Percentiles rank a stretch among this genome's conserved stretches.
phyloP scores from a whole-genome alignment of 1,140 invertebrate species.

The Achatina immaculata region DNA sequence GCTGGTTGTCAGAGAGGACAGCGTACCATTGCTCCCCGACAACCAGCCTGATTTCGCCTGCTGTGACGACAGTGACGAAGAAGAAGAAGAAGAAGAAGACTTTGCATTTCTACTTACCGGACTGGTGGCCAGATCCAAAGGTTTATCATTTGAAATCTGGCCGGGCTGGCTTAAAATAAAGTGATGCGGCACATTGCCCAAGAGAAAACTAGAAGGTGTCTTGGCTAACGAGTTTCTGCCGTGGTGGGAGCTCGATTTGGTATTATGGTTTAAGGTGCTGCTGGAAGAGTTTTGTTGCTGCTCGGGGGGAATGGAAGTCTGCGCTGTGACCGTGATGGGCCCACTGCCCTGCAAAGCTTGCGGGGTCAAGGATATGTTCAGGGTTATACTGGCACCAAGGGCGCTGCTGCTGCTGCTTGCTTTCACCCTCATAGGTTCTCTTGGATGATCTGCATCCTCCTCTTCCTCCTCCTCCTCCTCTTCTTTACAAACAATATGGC shows the following conservation, averaged over 20 bases:
- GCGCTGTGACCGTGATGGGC: conserved; percentile 53
- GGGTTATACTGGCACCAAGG: conserved; percentile 44
- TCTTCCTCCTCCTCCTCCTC: no score
- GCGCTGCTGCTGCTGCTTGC: conserved; percentile 18
- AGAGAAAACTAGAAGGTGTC: background rate
- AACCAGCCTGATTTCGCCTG: conserved; percentile 8
- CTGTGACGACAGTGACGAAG: background rate
- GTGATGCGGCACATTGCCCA: background rate
- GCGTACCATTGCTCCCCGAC: conserved; percentile 18
- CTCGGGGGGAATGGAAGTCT: conserved; percentile 37
- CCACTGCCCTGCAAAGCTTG: conserved; percentile 47
- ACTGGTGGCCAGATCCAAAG: conserved; percentile 25
- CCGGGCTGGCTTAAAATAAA: background rate
- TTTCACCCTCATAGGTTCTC: conserved; percentile 16
- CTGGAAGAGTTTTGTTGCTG: conserved; percentile 19
- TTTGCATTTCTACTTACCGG: conserved; percentile 23
- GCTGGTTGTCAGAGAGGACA: background rate
- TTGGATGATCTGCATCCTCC: no score
- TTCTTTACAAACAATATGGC: conserved; percentile 44
- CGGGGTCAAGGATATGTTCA: conserved; percentile 56
- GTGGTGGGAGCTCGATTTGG: background rate
- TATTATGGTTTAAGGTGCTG: background rate
- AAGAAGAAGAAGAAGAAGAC: background rate
- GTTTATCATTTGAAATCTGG: conserved; percentile 17
- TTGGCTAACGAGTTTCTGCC: background rate